phyloP scores from a whole-genome alignment of 2,888 invertebrate genomes.

The Prosopocoilus inquinatus region DNA sequence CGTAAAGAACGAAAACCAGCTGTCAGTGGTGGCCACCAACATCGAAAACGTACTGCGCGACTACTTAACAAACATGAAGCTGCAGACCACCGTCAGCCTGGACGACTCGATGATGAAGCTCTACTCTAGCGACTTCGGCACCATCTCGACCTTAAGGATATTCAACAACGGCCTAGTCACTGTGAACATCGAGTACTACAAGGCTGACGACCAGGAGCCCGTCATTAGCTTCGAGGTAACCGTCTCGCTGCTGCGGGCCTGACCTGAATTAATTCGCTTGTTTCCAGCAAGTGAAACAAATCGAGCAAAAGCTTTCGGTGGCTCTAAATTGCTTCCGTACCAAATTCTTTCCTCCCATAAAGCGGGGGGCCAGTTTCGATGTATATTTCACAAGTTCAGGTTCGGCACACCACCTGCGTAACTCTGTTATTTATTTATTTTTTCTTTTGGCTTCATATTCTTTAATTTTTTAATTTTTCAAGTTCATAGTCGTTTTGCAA shows the following conservation, averaged over 20 bases:
- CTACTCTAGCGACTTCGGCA: constrained; percentile 68
- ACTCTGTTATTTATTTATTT: constrained; percentile 24
- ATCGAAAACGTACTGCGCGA: constrained; percentile 70
- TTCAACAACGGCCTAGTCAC: constrained; percentile 76
- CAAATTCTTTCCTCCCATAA: constrained; percentile 79
- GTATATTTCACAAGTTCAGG: constrained; percentile 87
- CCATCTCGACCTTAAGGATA: constrained; percentile 68
- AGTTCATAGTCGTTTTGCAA: constrained; percentile 3
- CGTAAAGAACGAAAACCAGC: constrained; percentile 64
- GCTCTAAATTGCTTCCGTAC: constrained; percentile 72
- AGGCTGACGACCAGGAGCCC: constrained; percentile 70
- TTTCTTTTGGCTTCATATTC: constrained; percentile 20
- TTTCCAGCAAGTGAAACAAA: constrained; percentile 68
- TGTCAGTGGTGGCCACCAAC: constrained; percentile 64
- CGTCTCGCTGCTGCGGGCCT: constrained; percentile 2
- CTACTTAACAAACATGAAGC: constrained; percentile 69
- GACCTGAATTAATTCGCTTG: constrained; percentile 8
- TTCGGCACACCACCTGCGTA: constrained; percentile 51
- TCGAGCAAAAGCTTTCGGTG: constrained; percentile 73
- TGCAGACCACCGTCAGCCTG: constrained; percentile 64
- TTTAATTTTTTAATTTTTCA: constrained; percentile 2
- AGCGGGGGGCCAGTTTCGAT: constrained; percentile 78
- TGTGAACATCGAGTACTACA: constrained; percentile 80
- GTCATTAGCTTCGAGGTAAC: constrained; percentile 75
- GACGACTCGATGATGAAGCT: constrained; percentile 71